A percentile compares a stretch with the other conserved stretches of the same genome.
phyloP scores from a whole-genome alignment of 2,113 vertebrate species.

The Marmota monax region DNA sequence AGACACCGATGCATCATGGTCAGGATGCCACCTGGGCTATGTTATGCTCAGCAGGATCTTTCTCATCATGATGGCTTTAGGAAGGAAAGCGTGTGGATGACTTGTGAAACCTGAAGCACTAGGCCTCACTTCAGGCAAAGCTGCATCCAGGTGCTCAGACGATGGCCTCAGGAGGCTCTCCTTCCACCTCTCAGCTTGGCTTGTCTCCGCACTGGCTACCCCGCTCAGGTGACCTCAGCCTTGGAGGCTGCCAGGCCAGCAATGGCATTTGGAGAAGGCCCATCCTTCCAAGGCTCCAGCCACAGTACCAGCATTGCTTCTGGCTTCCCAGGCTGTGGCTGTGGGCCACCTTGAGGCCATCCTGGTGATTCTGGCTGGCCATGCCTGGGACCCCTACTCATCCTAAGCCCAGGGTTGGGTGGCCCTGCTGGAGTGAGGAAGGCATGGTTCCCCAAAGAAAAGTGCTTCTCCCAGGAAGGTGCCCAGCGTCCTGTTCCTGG shows the following conservation, averaged over 20 bases:
- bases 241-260: not conserved
- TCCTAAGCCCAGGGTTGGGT: no score
- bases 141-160: not conserved
- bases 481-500: not conserved
- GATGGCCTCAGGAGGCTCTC: not conserved
- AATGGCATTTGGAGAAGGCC: not conserved
- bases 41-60: no score
- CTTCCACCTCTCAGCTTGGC: not conserved
- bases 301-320: not conserved
- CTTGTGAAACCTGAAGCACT: not conserved
- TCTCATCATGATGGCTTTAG: not conserved
- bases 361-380: not conserved
- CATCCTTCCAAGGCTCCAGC: rapidly evolving
- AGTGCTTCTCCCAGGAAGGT: not conserved
- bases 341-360: no score
- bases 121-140: not conserved
- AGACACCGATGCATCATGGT: not conserved
- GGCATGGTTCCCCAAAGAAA: not conserved
- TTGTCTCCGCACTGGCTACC: no score
- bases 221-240: not conserved
- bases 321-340: not conserved
- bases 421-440: no score
- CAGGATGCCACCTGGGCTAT: no score
- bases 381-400: rapidly evolving
- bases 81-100: not conserved